A percentile compares a stretch with the other conserved stretches of the same genome.
Conservation (phyloP, 2,888 invertebrate species). For the Atethmia centrago region DNA sequence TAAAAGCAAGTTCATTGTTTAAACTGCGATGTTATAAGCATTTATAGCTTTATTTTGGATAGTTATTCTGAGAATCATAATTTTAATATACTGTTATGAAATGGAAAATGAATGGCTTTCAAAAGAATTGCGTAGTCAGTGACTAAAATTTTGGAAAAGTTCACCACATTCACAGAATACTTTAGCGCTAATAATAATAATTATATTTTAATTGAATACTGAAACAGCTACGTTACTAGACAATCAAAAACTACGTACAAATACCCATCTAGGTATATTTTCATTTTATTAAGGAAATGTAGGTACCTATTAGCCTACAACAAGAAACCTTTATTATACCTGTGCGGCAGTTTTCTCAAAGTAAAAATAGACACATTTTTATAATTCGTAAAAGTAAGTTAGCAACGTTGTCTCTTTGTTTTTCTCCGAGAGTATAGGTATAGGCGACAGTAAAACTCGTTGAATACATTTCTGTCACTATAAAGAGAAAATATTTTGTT, state of each 20-base stretch:
- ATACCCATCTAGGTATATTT: background rate
- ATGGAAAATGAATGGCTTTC: background rate
- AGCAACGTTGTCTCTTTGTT: slow-evolving; percentile 61
- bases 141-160: background rate
- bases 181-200: background rate
- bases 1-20: slow-evolving; percentile 15
- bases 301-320: slow-evolving; percentile 9
- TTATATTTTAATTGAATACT: background rate
- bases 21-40: background rate
- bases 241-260: background rate
- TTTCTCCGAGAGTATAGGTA: slow-evolving; percentile 64
- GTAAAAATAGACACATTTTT: slow-evolving; percentile 56
- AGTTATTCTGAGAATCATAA: background rate
- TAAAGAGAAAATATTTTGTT: slow-evolving; percentile 89
- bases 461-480: slow-evolving; percentile 87
- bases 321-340: slow-evolving; percentile 22
- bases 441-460: slow-evolving; percentile 79
- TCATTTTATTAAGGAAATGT: slow-evolving; percentile 19
- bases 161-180: background rate
- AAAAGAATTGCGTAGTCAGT: background rate
- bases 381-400: slow-evolving; percentile 72
- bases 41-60: slow-evolving; percentile 2
- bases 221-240: background rate
- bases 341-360: slow-evolving; percentile 15
- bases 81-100: background rate